Evolutionary conservation across 2,113 vertebrate species (phyloP).

Genomic region (Xerus inauris): DNA sequence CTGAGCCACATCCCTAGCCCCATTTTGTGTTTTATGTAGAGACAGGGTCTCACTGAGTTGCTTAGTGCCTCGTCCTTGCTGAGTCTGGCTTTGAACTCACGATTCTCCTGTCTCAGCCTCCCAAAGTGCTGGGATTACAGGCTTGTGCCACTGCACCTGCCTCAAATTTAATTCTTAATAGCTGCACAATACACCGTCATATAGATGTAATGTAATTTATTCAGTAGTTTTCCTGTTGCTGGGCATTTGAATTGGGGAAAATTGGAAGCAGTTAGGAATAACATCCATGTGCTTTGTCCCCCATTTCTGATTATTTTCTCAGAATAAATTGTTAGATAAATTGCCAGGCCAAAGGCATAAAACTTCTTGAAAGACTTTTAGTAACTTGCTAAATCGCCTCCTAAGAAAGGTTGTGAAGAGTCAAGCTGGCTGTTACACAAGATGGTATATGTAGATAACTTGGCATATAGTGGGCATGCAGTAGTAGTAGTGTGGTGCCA

Average conservation of each 20-base stretch:
- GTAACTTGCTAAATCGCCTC: background rate
- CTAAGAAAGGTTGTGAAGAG: background rate
- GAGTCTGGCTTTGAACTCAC: no score
- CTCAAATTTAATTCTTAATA: background rate
- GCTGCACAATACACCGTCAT: background rate
- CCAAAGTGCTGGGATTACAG: no score
- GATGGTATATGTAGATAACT: background rate
- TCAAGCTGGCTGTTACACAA: background rate
- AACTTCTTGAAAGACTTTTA: constrained; percentile 24
- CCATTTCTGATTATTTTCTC: constrained; percentile 31
- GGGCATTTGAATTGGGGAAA: background rate
- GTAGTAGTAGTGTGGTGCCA: background rate
- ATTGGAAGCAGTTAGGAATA: background rate
- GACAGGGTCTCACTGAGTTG: no score
- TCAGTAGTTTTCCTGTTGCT: background rate
- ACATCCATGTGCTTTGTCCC: background rate
- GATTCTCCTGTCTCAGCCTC: no score
- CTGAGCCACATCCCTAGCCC: no score
- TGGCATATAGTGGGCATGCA: background rate
- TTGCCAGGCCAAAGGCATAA: background rate
- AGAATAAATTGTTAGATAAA: background rate
- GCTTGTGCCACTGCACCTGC: no score
- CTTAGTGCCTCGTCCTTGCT: no score
- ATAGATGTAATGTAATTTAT: background rate
- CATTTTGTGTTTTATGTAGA: no score